Base-by-base conservation (phyloP, 2,113 vertebrate genomes). In the Pseudonaja textilis region DNA sequence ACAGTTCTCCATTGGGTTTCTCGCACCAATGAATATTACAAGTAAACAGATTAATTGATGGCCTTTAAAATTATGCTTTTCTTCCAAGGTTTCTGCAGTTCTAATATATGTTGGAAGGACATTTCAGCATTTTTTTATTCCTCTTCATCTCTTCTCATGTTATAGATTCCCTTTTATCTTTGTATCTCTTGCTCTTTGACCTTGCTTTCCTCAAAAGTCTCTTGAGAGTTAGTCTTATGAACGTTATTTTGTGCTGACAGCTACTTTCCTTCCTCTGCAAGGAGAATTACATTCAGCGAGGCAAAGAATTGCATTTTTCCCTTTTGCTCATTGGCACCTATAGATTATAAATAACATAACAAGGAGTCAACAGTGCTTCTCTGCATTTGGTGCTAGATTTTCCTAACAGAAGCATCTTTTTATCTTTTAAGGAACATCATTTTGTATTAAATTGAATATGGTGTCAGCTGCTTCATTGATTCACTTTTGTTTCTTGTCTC, bases 131-230 rank as follows among this genome's bases (percentile, higher is more conserved):
- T 90, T 14, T 42, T 52, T 64, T 10, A 47, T 54, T 20, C 54
- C 3, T 6, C 56, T 69, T 69, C 12, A 93, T 91, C 39, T 94
- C 45, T 54, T 74, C 25, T 23, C 0, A n/a, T 59, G 0, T 90
- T 81, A 92, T 42, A 39, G 18, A 45, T 90, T 95, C 94, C 88
- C 18, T 7, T 29, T 93, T 92, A 89, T 93, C 85, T 56, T 26
- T 85, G 89, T 95, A 96, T 92, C 57, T 93, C n/a, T 89, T 95
- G n/a, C n/a, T 85, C 93, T 95, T 96, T 97, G 93, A 92, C 91
- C 57, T 94, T 85, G 91, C 29, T 87, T 5, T 0, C 89, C 54
- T 81, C 0, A 20, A 55, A 89, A 81, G 26, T 50, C 91, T 85
- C 61, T 18, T 0, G 7, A 87, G 93, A 42, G 23, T 7, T 61